A percentile compares a stretch with the other conserved stretches of the same genome.
phyloP scores from a whole-genome alignment of 1,140 invertebrate species.

The Bombus superbus region DNA sequence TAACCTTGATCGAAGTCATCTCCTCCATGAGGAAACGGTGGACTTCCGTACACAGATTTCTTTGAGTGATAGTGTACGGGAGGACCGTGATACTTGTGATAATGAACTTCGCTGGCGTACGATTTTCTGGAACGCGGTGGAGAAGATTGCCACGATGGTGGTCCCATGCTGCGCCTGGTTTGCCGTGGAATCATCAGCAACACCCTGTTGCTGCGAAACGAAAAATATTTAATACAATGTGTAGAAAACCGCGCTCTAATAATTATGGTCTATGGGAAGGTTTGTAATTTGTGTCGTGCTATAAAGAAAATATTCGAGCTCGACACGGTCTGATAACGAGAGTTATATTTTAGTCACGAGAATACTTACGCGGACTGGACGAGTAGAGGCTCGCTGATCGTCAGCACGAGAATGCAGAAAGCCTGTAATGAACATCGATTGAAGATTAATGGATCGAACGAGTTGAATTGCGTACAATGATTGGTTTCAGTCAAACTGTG shows the following conservation, averaged over 20 bases:
- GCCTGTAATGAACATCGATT: conserved; percentile 53
- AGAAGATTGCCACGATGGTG: conserved; percentile 46
- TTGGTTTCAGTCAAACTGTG: not conserved
- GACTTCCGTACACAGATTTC: conserved; percentile 11
- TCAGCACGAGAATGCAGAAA: conserved; percentile 66
- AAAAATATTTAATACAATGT: not conserved
- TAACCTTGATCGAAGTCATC: conserved; percentile 75
- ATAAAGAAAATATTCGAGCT: not conserved
- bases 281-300: too few relatives aligned
- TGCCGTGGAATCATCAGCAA: conserved; percentile 71
- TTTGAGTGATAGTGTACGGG: conserved; percentile 18
- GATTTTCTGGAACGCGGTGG: conserved; percentile 45
- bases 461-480: not conserved
- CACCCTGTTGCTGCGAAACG: conserved; percentile 69
- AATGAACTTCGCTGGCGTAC: conserved; percentile 29
- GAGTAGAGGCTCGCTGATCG: conserved; percentile 63
- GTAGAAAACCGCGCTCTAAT: not conserved
- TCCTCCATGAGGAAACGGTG: conserved; percentile 65
- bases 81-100: conserved; percentile 12
- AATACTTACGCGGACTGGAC: conserved; percentile 66
- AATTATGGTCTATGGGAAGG: too few relatives aligned
- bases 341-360: too few relatives aligned
- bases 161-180: conserved; percentile 64
- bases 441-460: conserved; percentile 1
- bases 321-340: not conserved